Conservation (phyloP, 1,140 invertebrate genomes). For the Harpegnathos saltator region DNA sequence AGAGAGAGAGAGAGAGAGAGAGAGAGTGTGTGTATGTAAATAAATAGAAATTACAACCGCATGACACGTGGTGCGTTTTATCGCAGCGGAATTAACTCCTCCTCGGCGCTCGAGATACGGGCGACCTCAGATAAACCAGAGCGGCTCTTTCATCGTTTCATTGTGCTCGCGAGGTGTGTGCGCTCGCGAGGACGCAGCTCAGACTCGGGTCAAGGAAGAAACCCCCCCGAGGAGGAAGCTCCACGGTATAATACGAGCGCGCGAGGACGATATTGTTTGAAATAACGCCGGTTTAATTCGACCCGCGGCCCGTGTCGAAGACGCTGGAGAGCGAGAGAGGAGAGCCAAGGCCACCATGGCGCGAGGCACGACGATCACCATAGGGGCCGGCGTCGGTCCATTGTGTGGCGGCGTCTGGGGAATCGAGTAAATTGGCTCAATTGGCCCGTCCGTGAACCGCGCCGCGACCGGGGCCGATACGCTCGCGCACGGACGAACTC, state of each 20-base stretch:
- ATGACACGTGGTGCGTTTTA: neutral
- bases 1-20: too few relatives aligned
- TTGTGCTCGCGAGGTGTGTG: neutral
- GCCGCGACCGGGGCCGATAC: slow-evolving; percentile 4
- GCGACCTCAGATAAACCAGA: neutral
- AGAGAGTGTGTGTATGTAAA: neutral
- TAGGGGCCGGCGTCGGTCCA: slow-evolving; percentile 57
- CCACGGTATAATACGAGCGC: too few relatives aligned
- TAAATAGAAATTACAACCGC: neutral
- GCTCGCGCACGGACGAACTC: neutral
- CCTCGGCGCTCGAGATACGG: neutral
- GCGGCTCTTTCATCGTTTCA: neutral
- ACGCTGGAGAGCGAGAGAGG: neutral
- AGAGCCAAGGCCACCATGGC: slow-evolving; percentile 33
- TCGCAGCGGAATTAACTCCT: slow-evolving; percentile 12
- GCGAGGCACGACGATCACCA: slow-evolving; percentile 1
- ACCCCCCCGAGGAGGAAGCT: too few relatives aligned
- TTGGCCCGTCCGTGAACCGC: slow-evolving; percentile 75
- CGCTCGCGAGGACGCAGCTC: neutral
- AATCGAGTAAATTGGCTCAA: slow-evolving; percentile 80
- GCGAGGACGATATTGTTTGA: neutral
- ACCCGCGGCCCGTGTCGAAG: slow-evolving; percentile 14
- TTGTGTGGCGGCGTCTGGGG: slow-evolving; percentile 68
- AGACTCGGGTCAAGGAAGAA: too few relatives aligned
- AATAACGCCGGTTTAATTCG: slow-evolving; percentile 22